Evolutionary conservation across 2,113 vertebrate species (phyloP).

Genomic region (Casuarius casuarius): DNA sequence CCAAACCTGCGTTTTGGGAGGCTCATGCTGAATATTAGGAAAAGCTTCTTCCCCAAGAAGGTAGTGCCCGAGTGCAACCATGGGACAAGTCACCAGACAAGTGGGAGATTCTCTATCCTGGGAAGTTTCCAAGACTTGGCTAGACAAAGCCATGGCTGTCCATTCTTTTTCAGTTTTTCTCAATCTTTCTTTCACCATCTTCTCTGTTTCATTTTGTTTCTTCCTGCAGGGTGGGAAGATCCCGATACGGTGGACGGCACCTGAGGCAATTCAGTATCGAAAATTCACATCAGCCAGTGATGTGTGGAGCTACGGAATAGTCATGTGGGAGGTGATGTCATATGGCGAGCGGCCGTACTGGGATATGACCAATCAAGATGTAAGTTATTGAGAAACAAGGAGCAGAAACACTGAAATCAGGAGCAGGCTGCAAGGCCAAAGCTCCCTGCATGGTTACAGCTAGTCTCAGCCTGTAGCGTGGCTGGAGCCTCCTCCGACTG

Average conservation of each 20-base stretch:
- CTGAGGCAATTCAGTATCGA: conserved; percentile 83
- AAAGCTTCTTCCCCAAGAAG: not conserved
- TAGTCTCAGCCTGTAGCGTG: not conserved
- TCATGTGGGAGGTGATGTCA: conserved; percentile 88
- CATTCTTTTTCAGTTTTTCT: not conserved
- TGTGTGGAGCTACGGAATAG: conserved; percentile 84
- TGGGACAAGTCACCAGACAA: not conserved
- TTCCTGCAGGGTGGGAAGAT: conserved; percentile 82
- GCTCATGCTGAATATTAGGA: not conserved
- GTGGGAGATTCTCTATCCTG: not conserved
- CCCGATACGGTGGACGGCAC: conserved; percentile 84
- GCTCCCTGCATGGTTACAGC: not conserved
- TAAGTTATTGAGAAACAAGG: conserved; percentile 62
- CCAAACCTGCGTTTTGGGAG: not conserved
- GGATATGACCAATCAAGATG: conserved; percentile 88
- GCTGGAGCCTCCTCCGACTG: not conserved
- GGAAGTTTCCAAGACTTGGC: not conserved
- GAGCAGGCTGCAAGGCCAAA: not conserved
- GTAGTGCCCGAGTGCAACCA: not conserved
- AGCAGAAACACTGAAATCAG: not conserved
- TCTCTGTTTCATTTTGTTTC: not conserved
- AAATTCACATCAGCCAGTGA: conserved; percentile 86
- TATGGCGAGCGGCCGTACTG: conserved; percentile 86
- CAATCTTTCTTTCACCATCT: not conserved
- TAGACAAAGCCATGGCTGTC: not conserved